A percentile compares a stretch with the other conserved stretches of the same genome.
Conservation (phyloP, 1,140 invertebrate genomes). For the Cataglyphis hispanica region DNA sequence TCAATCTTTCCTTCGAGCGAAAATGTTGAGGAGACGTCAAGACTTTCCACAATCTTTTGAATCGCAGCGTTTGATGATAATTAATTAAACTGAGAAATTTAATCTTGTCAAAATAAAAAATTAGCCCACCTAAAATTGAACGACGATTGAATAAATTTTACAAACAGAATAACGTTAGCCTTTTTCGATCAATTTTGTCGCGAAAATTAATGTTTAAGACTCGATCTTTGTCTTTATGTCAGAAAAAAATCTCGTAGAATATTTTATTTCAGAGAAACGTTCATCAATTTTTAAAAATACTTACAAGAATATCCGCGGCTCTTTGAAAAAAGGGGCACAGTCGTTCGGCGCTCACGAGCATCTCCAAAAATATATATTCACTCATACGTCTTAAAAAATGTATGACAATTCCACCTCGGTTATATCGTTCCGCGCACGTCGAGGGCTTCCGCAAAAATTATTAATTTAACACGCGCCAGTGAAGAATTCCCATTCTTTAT, state of each 20-base stretch:
- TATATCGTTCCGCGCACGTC: slow-evolving; percentile 2
- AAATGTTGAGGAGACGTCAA: background rate
- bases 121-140: background rate
- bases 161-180: background rate
- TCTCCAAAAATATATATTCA: slow-evolving; percentile 11
- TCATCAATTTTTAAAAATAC: slow-evolving; percentile 12
- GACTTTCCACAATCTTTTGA: background rate
- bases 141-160: background rate
- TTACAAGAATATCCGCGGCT: background rate
- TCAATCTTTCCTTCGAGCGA: slow-evolving; percentile 22
- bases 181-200: background rate
- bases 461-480: slow-evolving; percentile 2
- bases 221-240: background rate
- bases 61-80: background rate
- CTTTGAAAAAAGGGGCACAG: background rate
- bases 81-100: background rate
- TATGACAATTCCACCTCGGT: slow-evolving; percentile 14
- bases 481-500: slow-evolving; percentile 20
- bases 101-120: background rate
- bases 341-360: background rate
- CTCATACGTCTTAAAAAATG: slow-evolving; percentile 28
- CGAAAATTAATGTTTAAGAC: background rate
- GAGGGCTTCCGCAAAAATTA: slow-evolving; percentile 16
- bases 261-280: background rate
- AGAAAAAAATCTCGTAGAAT: background rate